Evolutionary conservation across 2,888 invertebrate genomes (phyloP).

Genomic region (Campoletis raptor): DNA sequence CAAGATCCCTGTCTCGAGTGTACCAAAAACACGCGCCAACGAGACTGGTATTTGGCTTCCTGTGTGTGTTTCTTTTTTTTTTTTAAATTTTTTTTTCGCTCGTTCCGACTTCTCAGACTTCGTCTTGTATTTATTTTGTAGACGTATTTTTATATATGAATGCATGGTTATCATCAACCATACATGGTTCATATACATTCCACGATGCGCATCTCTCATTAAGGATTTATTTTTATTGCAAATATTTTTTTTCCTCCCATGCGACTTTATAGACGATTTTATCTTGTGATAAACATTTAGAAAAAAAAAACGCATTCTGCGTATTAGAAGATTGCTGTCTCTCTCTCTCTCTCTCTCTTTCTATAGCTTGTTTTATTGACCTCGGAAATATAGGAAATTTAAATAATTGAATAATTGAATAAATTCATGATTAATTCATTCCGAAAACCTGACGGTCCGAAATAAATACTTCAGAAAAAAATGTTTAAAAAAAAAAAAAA

Average conservation of each 20-base stretch:
- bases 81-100: constrained; percentile 8
- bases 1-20: constrained; percentile 7
- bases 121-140: constrained; percentile 27
- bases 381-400: not conserved
- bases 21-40: constrained; percentile 52
- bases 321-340: not conserved
- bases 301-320: not conserved
- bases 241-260: not conserved
- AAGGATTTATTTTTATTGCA: constrained; percentile 9
- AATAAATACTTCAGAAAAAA: not conserved
- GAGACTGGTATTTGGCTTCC: constrained; percentile 61
- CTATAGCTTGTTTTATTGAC: not conserved
- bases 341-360: not conserved
- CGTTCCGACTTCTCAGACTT: constrained; percentile 24
- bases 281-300: not conserved
- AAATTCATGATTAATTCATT: not conserved
- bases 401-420: constrained; percentile 7
- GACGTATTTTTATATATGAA: not conserved
- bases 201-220: constrained; percentile 12
- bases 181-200: constrained; percentile 13
- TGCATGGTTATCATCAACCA: not conserved
- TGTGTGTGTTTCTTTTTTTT: constrained; percentile 34
- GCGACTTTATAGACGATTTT: not conserved
- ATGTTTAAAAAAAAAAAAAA: not conserved
- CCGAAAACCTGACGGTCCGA: not conserved